A percentile compares a stretch with the other conserved stretches of the same genome.
Conservation (phyloP, 2,888 invertebrate species). For the Drosophila borealis region DNA sequence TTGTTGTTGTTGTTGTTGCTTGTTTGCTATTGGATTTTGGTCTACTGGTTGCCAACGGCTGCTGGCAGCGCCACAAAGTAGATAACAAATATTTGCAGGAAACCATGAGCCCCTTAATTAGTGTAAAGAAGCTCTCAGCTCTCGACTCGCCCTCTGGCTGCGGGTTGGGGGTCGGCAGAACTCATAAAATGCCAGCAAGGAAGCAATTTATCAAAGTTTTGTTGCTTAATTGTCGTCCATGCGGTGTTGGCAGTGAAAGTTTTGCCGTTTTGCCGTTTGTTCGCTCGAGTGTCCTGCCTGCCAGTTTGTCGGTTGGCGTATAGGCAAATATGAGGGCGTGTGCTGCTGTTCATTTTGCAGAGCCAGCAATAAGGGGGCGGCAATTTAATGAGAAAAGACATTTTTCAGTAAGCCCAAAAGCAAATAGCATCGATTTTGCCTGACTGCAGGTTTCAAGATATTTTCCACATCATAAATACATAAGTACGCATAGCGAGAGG, state of each 20-base stretch:
- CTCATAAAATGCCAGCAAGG: slow-evolving; percentile 76
- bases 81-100: slow-evolving; percentile 80
- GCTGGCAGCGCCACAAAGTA: slow-evolving; percentile 58
- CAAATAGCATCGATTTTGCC: slow-evolving; percentile 65
- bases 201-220: slow-evolving; percentile 82
- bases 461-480: slow-evolving; percentile 82
- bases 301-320: not conserved
- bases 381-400: slow-evolving; percentile 55
- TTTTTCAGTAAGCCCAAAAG: slow-evolving; percentile 29
- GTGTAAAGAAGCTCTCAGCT: slow-evolving; percentile 71
- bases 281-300: slow-evolving; percentile 11
- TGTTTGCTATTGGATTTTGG: slow-evolving; percentile 69
- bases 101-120: slow-evolving; percentile 82
- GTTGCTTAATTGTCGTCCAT: slow-evolving; percentile 81
- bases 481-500: slow-evolving; percentile 55
- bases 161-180: slow-evolving; percentile 9
- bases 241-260: slow-evolving; percentile 67
- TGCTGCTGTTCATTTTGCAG: slow-evolving; percentile 52
- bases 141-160: slow-evolving; percentile 15
- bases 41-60: slow-evolving; percentile 28
- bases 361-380: not conserved
- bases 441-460: slow-evolving; percentile 70
- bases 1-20: slow-evolving; percentile 32
- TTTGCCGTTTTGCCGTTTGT: slow-evolving; percentile 37
- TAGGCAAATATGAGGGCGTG: slow-evolving; percentile 44